Conservation (phyloP, 2,888 invertebrate genomes). For the Acleris cristana region DNA sequence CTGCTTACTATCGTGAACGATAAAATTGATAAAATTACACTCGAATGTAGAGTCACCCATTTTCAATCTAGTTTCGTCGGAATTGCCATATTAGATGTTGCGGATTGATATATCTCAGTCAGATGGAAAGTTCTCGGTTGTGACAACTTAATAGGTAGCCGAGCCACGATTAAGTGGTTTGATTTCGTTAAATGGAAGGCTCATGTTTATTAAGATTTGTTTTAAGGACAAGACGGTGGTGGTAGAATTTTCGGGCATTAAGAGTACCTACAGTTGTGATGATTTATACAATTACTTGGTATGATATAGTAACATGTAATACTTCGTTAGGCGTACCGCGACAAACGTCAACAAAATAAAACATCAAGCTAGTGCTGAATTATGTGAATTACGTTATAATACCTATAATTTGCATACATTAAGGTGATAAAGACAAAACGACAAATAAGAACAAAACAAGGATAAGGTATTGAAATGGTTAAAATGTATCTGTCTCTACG, state of each 20-base stretch:
- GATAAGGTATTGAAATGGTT: too few relatives aligned
- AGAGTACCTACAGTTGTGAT: background rate
- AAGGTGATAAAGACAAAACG: too few relatives aligned
- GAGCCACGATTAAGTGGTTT: constrained; percentile 26
- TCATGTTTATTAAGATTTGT: constrained; percentile 19
- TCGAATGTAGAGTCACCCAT: constrained; percentile 7
- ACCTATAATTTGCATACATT: too few relatives aligned
- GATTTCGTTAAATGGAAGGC: constrained; percentile 20
- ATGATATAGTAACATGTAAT: too few relatives aligned
- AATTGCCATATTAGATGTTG: constrained; percentile 18
- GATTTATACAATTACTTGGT: background rate
- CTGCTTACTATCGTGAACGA: background rate
- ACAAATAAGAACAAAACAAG: too few relatives aligned
- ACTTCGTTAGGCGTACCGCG: too few relatives aligned
- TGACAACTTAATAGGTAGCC: constrained; percentile 27
- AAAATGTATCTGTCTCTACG: too few relatives aligned
- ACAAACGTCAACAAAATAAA: too few relatives aligned
- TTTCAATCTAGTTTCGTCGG: constrained; percentile 10
- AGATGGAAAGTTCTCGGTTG: constrained; percentile 31
- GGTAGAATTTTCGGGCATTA: background rate
- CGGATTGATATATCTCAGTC: constrained; percentile 31
- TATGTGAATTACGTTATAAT: too few relatives aligned
- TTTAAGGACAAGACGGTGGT: constrained; percentile 11
- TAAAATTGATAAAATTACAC: background rate
- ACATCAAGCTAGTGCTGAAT: too few relatives aligned